Evolutionary conservation across 92 coral and sea anemone genomes (phyloP), one percentile per base, ranked within the genome.

Genomic region (Siderastrea siderea): DNA sequence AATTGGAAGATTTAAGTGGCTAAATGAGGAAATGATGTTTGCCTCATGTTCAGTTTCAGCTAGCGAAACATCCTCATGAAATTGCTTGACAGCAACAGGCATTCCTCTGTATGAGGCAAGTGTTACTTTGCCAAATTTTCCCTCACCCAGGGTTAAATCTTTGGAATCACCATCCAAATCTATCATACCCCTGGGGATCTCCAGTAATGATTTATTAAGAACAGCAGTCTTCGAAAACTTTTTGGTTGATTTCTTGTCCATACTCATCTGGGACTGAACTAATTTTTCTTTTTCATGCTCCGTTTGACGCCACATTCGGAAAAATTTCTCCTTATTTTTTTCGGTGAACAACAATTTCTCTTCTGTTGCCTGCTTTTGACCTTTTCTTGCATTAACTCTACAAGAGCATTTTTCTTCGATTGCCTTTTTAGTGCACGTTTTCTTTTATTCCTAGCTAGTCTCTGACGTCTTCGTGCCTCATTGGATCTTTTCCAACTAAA

Each of bases 11-110:
- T 17, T 73, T 73, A 73, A 73, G 63, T 81, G 85, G 19, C 67
- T 72, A 49, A 81, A 81, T 65, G 85, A 48, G 15, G 16, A 19
- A 16, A 81, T 81, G 55, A 81, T 83, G 54, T 70, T 52, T 74
- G 79, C 87, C 77, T 83, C 87, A 16, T 83, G 79, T 47, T 83
- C 80, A 49, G 71, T 48, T 55, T 83, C 87, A 38, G 60, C 47
- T 26, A 47, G 16, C 16, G 17, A 43, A 45, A 75, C 55, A 16
- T 44, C 55, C 16, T 14, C 87, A 57, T 83, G 53, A 47, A 83
- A 83, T 26, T 83, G 80, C 68, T 83, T 83, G 16, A 52, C 86
- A 52, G 86, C 86, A 82, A 82, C 86, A 58, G 75, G 66, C 17
- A 51, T 26, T 15, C 57, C 76, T 47, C 57, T 13, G 38, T 71